Percentiles rank a stretch among this genome's conserved stretches.
Evolutionary conservation across 2,113 vertebrate genomes (phyloP).

Genomic region (Prunella fulvescens): DNA sequence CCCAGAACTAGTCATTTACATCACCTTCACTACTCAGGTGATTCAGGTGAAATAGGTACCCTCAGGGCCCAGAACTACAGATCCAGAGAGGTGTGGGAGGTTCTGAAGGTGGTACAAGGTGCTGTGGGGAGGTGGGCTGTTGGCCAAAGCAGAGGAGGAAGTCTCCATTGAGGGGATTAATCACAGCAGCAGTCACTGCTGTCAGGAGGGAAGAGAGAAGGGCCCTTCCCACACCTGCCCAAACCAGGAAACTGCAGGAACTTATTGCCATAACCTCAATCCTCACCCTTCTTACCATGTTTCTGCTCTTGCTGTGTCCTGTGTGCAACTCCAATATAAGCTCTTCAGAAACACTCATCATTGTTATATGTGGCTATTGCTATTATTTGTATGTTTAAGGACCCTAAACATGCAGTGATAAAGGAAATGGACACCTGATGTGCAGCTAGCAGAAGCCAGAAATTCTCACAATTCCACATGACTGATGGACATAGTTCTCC

Average conservation of each 20-base stretch:
- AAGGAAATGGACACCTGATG: not conserved
- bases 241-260: not conserved
- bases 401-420: not conserved
- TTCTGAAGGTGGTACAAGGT: not conserved
- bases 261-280: fast-evolving
- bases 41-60: not conserved
- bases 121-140: not conserved
- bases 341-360: not conserved
- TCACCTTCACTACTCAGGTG: not conserved
- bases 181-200: not conserved
- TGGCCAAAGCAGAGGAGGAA: fast-evolving
- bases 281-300: not conserved
- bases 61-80: not conserved
- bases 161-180: not conserved
- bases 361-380: not conserved
- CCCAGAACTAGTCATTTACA: not conserved
- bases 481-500: not conserved
- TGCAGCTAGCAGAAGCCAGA: not conserved
- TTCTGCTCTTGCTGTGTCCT: not conserved
- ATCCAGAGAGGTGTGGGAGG: not conserved
- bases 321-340: not conserved
- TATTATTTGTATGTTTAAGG: not conserved
- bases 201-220: not conserved
- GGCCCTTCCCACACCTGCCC: not conserved
- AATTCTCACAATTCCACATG: not conserved